phyloP scores from a whole-genome alignment of 2,113 vertebrate species.

The Xiphias gladius region DNA sequence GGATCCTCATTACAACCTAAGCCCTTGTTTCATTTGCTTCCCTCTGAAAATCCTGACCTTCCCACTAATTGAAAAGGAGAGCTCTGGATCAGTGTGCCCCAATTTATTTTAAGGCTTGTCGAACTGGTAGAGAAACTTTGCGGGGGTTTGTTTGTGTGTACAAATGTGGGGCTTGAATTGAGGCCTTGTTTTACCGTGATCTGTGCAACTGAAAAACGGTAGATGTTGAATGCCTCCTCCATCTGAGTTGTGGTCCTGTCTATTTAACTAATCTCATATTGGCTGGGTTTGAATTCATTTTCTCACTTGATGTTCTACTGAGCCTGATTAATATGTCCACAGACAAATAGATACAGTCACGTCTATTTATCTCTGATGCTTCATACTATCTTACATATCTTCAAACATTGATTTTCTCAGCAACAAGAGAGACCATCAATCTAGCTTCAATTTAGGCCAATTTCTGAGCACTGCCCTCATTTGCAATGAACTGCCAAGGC shows the following conservation, averaged over 20 bases:
- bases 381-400: constrained; percentile 50
- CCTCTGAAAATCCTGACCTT: constrained; percentile 73
- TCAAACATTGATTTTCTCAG: constrained; percentile 67
- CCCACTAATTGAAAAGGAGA: constrained; percentile 72
- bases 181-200: background rate
- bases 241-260: constrained; percentile 57
- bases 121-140: constrained; percentile 37
- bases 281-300: constrained; percentile 55
- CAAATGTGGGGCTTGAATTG: background rate
- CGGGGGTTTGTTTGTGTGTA: background rate
- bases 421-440: constrained; percentile 67
- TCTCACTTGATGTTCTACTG: constrained; percentile 51
- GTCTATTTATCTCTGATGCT: constrained; percentile 67
- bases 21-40: constrained; percentile 62
- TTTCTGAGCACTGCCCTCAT: constrained; percentile 62
- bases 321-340: constrained; percentile 64
- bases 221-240: constrained; percentile 32
- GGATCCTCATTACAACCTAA: constrained; percentile 70
- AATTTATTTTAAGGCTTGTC: constrained; percentile 60
- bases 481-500: constrained; percentile 57
- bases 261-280: constrained; percentile 60
- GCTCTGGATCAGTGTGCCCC: constrained; percentile 56
- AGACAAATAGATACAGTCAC: constrained; percentile 70
- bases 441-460: constrained; percentile 63
- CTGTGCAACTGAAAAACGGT: constrained; percentile 20